These are phyloP conservation scores for Albula glossodonta DNA, from an alignment of 2,113 vertebrate genomes.

Conservation along the genomic window DNA sequence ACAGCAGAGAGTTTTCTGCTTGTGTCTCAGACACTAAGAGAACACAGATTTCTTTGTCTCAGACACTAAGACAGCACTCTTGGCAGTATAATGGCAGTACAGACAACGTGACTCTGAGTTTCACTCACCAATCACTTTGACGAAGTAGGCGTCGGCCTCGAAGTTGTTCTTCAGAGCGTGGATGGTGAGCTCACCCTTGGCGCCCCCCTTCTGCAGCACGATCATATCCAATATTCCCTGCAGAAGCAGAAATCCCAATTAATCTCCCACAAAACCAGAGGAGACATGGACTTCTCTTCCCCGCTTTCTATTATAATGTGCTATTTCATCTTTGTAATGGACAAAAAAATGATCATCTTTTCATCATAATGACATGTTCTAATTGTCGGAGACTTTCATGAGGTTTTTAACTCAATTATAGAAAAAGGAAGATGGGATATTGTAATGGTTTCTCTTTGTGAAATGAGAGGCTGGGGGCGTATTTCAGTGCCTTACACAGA, in stretches of 20 bases:
- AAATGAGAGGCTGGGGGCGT: background rate
- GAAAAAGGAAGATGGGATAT: background rate
- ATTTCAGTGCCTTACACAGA: background rate
- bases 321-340: constrained; percentile 48
- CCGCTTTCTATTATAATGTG: constrained; percentile 35
- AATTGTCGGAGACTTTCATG: constrained; percentile 24
- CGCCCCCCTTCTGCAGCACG: constrained; percentile 77
- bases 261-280: constrained; percentile 43
- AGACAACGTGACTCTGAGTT: no score
- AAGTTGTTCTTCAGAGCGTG: constrained; percentile 95
- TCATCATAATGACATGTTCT: constrained; percentile 29
- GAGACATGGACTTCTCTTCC: background rate
- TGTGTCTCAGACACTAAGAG: no score
- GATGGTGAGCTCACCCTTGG: constrained; percentile 75
- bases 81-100: no score
- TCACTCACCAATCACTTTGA: constrained; percentile 97
- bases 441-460: background rate
- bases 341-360: constrained; percentile 36
- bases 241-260: constrained; percentile 54
- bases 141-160: constrained; percentile 96
- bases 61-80: no score
- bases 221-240: constrained; percentile 96
- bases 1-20: no score
- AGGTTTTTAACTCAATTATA: constrained; percentile 12
- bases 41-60: no score